Conservation (phyloP, 2,888 invertebrate species). For the Mesorhabditis belari region DNA sequence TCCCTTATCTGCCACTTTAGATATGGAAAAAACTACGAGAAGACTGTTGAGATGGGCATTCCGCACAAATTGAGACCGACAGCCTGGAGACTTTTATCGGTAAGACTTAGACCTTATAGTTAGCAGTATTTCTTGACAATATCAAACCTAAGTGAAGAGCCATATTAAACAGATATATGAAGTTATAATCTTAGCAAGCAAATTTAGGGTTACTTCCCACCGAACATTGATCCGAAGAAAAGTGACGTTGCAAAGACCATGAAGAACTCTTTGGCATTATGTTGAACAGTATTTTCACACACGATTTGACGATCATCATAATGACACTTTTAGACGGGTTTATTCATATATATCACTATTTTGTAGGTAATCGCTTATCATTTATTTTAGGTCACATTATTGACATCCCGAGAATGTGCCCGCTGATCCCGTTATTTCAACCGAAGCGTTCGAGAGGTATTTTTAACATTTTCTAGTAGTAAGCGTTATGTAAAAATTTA, state of each 20-base stretch:
- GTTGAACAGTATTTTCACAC: conserved; percentile 93
- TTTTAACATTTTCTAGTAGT: too few species aligned
- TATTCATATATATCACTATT: too few species aligned
- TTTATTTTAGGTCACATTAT: conserved; percentile 75
- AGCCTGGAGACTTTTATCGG: conserved; percentile 67
- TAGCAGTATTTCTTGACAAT: too few species aligned
- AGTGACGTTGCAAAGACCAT: conserved; percentile 79
- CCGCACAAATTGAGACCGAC: conserved; percentile 74
- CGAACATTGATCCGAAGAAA: conserved; percentile 80
- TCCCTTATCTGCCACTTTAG: conserved; percentile 1
- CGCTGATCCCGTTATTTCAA: conserved; percentile 88
- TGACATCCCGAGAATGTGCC: conserved; percentile 98
- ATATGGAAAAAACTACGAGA: conserved; percentile 51
- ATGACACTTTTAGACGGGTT: conserved; percentile 83
- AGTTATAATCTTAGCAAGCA: too few species aligned
- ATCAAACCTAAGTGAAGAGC: too few species aligned
- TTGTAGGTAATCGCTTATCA: neutral
- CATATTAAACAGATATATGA: too few species aligned
- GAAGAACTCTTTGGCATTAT: conserved; percentile 88
- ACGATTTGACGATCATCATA: conserved; percentile 76
- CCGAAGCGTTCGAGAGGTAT: too few species aligned
- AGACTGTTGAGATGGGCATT: conserved; percentile 82
- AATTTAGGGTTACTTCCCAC: conserved; percentile 85
- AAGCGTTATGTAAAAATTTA: too few species aligned
- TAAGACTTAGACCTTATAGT: conserved; percentile 55